Percentiles rank a stretch among this genome's conserved stretches.
phyloP scores from a whole-genome alignment of 2,888 invertebrate species.

The Parnassius mnemosyne region DNA sequence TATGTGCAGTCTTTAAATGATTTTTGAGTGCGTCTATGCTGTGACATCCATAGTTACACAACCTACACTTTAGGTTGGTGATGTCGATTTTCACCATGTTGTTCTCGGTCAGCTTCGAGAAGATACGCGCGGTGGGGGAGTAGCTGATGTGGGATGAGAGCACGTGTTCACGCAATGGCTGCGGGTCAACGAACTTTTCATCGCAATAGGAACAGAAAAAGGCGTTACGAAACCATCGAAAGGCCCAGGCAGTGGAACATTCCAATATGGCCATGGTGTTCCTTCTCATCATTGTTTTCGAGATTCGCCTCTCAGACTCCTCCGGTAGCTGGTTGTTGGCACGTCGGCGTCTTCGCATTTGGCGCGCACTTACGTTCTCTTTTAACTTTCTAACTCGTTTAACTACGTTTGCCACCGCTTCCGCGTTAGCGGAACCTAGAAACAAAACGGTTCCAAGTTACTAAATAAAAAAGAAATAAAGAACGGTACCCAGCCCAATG shows the following conservation, averaged over 20 bases:
- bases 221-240: constrained; percentile 66
- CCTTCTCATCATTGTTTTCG: constrained; percentile 70
- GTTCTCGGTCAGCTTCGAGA: constrained; percentile 66
- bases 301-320: constrained; percentile 64
- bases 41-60: constrained; percentile 49
- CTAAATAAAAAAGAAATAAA: constrained; percentile 5
- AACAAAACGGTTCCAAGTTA: constrained; percentile 51
- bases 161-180: constrained; percentile 54
- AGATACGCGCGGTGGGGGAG: constrained; percentile 54
- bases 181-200: constrained; percentile 54
- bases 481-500: not conserved
- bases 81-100: constrained; percentile 74
- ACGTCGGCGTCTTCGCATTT: constrained; percentile 67
- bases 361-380: constrained; percentile 66
- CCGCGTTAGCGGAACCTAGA: constrained; percentile 68
- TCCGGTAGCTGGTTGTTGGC: constrained; percentile 69
- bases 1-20: constrained; percentile 52
- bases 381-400: constrained; percentile 64
- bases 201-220: constrained; percentile 72
- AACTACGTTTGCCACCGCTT: constrained; percentile 41
- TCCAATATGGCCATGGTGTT: constrained; percentile 65
- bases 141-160: constrained; percentile 47
- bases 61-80: constrained; percentile 53
- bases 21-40: constrained; percentile 54
- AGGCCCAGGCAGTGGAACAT: constrained; percentile 70